phyloP scores from a whole-genome alignment of 30 jellyfish, hydroid and myxozoan genomes.

The Hydra vulgaris region DNA sequence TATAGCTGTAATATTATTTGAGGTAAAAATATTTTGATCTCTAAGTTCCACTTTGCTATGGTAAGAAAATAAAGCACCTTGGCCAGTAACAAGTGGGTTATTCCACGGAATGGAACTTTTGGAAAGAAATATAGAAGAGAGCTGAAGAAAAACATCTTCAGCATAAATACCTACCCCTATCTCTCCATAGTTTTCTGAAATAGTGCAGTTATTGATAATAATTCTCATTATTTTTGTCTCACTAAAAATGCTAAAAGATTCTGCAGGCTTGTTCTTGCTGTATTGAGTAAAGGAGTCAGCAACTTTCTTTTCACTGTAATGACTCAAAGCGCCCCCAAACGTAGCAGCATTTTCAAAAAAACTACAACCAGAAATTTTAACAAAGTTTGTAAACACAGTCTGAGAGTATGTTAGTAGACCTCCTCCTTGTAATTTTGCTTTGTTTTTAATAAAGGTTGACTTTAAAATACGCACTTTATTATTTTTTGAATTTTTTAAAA shows the following conservation, averaged over 20 bases:
- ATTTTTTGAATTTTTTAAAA: not conserved
- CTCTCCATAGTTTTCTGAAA: not conserved
- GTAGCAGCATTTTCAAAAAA: not conserved
- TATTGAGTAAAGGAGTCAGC: no score
- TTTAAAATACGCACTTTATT: not conserved
- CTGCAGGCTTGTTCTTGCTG: no score
- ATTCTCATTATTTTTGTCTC: no score
- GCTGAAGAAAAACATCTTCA: not conserved
- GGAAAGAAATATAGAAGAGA: not conserved
- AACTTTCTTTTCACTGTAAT: not conserved
- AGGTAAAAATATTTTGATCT: not conserved
- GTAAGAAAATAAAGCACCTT: not conserved
- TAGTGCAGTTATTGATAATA: not conserved
- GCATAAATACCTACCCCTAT: not conserved
- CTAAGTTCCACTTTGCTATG: not conserved
- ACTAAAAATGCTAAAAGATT: no score
- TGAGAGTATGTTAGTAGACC: not conserved
- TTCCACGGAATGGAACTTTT: not conserved
- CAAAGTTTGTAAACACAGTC: not conserved
- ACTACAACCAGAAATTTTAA: not conserved
- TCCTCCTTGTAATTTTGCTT: not conserved
- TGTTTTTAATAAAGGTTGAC: not conserved
- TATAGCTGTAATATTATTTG: not conserved
- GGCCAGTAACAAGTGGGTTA: not conserved
- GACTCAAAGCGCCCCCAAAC: not conserved